These are phyloP conservation scores for Anticlea derivata DNA, from an alignment of 2,888 invertebrate genomes.

Conservation along the genomic window DNA sequence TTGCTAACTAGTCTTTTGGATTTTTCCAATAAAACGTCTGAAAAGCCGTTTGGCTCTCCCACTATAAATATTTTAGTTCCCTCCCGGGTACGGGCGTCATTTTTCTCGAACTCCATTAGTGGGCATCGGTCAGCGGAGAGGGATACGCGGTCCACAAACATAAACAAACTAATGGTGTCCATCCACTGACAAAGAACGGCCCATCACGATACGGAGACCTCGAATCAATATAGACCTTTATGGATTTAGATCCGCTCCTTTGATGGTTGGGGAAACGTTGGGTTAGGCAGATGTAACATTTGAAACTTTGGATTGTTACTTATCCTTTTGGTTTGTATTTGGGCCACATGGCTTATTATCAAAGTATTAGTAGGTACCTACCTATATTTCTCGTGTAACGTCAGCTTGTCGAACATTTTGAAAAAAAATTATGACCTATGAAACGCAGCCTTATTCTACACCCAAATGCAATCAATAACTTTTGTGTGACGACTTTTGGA, in stretches of 20 bases:
- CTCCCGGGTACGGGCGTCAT: conserved; percentile 55
- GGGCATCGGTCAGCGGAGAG: conserved; percentile 60
- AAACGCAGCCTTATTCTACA: too few relatives aligned
- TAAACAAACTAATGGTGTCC: conserved; percentile 69
- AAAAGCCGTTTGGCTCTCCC: background rate
- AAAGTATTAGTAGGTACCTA: too few relatives aligned
- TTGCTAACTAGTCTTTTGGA: too few relatives aligned
- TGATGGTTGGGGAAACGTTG: conserved; percentile 11
- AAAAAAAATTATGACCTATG: too few relatives aligned
- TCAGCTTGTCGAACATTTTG: too few relatives aligned
- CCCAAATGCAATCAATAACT: too few relatives aligned
- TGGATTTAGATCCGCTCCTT: conserved; percentile 39
- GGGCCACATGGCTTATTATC: background rate
- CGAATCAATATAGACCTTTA: conserved; percentile 55
- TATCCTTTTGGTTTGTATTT: conserved; percentile 3
- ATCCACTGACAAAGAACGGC: conserved; percentile 66
- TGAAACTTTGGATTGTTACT: background rate
- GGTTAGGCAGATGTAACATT: conserved; percentile 15
- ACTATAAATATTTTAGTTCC: conserved; percentile 15
- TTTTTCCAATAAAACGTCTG: too few relatives aligned
- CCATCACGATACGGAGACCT: conserved; percentile 56
- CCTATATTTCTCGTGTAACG: too few relatives aligned
- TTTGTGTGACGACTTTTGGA: too few relatives aligned
- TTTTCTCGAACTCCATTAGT: conserved; percentile 69
- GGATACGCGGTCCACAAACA: conserved; percentile 64